Conservation (phyloP, 1,140 invertebrate species). For the Cyclina sinensis region DNA sequence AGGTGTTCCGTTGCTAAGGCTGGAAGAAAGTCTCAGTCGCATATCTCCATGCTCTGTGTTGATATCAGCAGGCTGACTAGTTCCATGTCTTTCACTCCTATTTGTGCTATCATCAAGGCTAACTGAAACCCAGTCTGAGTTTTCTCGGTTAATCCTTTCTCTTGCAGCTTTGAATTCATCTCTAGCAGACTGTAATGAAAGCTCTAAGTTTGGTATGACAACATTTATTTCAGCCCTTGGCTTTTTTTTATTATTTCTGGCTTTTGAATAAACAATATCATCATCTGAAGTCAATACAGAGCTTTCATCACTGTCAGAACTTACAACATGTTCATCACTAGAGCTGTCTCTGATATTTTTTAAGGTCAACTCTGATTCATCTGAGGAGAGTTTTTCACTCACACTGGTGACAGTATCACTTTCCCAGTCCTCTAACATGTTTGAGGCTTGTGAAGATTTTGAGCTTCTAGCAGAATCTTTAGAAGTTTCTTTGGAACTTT, state of each 20-base stretch:
- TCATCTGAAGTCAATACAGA: slow-evolving; percentile 40
- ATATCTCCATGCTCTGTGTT: slow-evolving; percentile 8
- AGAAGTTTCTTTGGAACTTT: background rate
- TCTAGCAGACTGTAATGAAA: slow-evolving; percentile 50
- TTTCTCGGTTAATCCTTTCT: slow-evolving; percentile 30
- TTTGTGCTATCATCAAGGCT: slow-evolving; percentile 50
- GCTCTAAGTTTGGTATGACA: slow-evolving; percentile 57
- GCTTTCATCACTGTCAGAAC: slow-evolving; percentile 19
- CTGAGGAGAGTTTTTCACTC: slow-evolving; percentile 14
- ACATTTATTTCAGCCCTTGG: slow-evolving; percentile 44
- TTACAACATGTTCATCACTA: background rate
- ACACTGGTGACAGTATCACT: slow-evolving; percentile 51
- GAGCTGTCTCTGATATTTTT: slow-evolving; percentile 48
- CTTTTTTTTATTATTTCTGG: background rate
- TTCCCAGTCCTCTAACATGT: slow-evolving; percentile 21
- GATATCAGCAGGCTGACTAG: background rate
- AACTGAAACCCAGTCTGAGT: slow-evolving; percentile 54
- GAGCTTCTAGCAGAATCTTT: background rate
- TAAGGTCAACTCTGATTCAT: slow-evolving; percentile 58
- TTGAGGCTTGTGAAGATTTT: background rate
- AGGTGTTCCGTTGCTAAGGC: slow-evolving; percentile 27
- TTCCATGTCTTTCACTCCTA: background rate
- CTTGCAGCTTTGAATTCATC: slow-evolving; percentile 61
- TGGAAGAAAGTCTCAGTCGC: slow-evolving; percentile 20
- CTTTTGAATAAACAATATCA: background rate